Evolutionary conservation across 2,113 vertebrate species (phyloP).

Genomic region (Python bivittatus): DNA sequence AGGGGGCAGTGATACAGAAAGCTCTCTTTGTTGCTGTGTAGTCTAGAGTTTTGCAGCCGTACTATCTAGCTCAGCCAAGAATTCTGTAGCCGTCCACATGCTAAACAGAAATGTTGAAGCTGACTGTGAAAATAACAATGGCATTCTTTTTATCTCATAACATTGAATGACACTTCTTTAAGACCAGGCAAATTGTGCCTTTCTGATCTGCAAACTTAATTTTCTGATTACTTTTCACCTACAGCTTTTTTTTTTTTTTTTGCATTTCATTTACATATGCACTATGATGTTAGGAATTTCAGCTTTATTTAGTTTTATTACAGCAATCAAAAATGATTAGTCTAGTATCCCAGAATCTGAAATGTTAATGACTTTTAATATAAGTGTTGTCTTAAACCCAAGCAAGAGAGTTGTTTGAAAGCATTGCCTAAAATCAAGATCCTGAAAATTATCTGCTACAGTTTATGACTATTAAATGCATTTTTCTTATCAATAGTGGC

Average conservation of each 20-base stretch:
- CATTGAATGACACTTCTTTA: not conserved
- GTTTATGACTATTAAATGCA: not conserved
- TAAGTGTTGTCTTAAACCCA: not conserved
- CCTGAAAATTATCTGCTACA: not conserved
- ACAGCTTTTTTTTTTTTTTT: not conserved
- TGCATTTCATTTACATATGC: not conserved
- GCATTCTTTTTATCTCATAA: not conserved
- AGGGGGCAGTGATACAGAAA: too few relatives aligned
- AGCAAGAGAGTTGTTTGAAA: not conserved
- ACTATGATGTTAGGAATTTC: not conserved
- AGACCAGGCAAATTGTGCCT: not conserved
- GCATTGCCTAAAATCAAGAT: not conserved
- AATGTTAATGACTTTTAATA: not conserved
- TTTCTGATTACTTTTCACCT: not conserved
- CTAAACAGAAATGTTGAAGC: not conserved
- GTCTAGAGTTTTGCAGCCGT: too few relatives aligned
- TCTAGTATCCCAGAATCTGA: not conserved
- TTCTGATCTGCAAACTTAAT: not conserved
- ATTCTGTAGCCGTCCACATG: not conserved
- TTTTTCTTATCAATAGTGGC: not conserved
- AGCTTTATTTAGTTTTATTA: not conserved
- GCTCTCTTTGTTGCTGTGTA: too few relatives aligned
- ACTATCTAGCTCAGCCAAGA: too few relatives aligned
- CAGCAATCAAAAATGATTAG: not conserved
- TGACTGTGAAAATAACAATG: not conserved